These are phyloP conservation scores for Saccostrea glomerata DNA, from an alignment of 1,140 invertebrate genomes.

Conservation along the genomic window DNA sequence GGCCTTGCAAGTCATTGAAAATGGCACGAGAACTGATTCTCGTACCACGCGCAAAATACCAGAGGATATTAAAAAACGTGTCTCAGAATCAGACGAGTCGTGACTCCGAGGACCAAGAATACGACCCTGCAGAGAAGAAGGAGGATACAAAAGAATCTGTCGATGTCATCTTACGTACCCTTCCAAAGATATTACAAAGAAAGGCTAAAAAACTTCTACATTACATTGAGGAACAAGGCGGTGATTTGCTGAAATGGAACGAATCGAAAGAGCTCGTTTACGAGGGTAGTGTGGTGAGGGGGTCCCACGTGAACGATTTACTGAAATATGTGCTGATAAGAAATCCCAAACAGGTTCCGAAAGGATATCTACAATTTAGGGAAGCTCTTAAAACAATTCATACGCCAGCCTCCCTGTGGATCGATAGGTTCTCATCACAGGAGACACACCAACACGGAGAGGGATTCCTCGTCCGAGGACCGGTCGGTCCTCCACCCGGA, in stretches of 20 bases:
- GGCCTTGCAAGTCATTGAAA: not conserved
- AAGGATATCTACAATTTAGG: conserved; percentile 29
- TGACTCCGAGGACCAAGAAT: not conserved
- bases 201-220: conserved; percentile 18
- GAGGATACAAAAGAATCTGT: not conserved
- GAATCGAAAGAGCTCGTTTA: conserved; percentile 3
- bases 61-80: not conserved
- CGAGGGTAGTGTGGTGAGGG: not conserved
- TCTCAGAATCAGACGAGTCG: not conserved
- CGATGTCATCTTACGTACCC: not conserved
- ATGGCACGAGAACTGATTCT: conserved; percentile 38
- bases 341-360: not conserved
- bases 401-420: conserved; percentile 1
- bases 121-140: not conserved
- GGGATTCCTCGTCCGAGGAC: conserved; percentile 5
- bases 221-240: not conserved
- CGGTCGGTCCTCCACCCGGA: not conserved
- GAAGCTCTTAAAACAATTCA: conserved; percentile 18
- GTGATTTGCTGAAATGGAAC: conserved; percentile 11
- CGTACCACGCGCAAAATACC: conserved; percentile 22
- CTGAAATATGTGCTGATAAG: not conserved
- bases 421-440: not conserved
- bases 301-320: conserved; percentile 21
- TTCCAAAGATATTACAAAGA: conserved; percentile 19
- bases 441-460: not conserved